Percentiles rank a stretch among this genome's conserved stretches.
phyloP scores from a whole-genome alignment of 2,888 invertebrate species.

The Andrena fulva region DNA sequence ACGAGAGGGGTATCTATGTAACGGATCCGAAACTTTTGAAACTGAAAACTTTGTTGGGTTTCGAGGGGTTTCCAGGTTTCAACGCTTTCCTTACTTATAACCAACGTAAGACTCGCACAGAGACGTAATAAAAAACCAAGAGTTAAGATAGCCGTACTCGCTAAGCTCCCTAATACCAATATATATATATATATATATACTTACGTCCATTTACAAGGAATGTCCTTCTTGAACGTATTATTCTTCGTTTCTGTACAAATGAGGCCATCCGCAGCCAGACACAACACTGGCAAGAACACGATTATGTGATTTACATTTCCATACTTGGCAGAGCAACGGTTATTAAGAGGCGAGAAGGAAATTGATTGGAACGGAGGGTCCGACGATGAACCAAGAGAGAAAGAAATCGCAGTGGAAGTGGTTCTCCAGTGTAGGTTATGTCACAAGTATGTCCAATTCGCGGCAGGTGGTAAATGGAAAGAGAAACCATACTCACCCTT shows the following conservation, averaged over 20 bases:
- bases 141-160: background rate
- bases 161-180: background rate
- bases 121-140: background rate
- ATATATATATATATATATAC: constrained; percentile 82
- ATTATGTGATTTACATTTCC: constrained; percentile 16
- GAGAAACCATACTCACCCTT: constrained; percentile 86
- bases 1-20: background rate
- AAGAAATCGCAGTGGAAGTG: background rate
- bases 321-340: background rate
- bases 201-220: constrained; percentile 98
- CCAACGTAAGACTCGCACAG: too few species aligned
- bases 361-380: background rate
- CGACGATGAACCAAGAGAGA: background rate
- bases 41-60: too few species aligned
- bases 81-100: too few species aligned
- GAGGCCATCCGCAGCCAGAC: constrained; percentile 93
- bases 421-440: constrained; percentile 46
- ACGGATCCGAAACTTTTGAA: background rate
- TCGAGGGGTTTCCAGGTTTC: too few species aligned
- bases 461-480: constrained; percentile 6
- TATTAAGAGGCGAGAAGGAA: background rate
- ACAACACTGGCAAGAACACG: constrained; percentile 87
- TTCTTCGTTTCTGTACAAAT: constrained; percentile 92
- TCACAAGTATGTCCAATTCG: background rate
- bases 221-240: constrained; percentile 91